These are phyloP conservation scores for Cotesia congregata DNA, from an alignment of 2,888 invertebrate species.

Conservation along the genomic window DNA sequence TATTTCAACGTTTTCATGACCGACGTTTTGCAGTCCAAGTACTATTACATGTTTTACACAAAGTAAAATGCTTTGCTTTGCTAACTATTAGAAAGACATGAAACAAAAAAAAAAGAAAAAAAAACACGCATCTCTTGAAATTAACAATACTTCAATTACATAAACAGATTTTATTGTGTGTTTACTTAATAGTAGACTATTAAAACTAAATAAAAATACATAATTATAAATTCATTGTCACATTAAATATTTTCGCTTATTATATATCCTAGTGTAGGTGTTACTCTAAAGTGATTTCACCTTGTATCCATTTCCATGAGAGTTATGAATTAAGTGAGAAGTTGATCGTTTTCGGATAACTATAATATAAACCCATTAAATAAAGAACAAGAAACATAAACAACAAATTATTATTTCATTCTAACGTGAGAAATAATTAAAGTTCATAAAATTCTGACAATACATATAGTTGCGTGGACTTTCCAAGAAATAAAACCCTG, in stretches of 20 bases:
- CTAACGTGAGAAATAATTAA: constrained; percentile 22
- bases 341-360: constrained; percentile 15
- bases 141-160: background rate
- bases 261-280: constrained; percentile 21
- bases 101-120: background rate
- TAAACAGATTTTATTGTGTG: background rate
- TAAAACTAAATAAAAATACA: background rate
- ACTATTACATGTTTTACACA: background rate
- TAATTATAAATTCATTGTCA: background rate
- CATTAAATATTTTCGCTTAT: constrained; percentile 9
- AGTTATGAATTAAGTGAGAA: background rate
- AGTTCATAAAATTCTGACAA: constrained; percentile 17
- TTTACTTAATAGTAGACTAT: background rate
- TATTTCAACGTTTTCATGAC: background rate
- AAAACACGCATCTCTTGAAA: background rate
- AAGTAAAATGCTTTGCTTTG: background rate
- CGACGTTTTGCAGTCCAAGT: background rate
- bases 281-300: constrained; percentile 36
- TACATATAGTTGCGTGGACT: constrained; percentile 18
- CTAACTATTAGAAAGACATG: background rate
- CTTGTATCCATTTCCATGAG: constrained; percentile 41
- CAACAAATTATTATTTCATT: constrained; percentile 13
- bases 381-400: background rate
- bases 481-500: constrained; percentile 11
- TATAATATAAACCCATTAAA: constrained; percentile 1